phyloP scores from a whole-genome alignment of 2,113 vertebrate genomes.

The Gymnorhina tibicen region DNA sequence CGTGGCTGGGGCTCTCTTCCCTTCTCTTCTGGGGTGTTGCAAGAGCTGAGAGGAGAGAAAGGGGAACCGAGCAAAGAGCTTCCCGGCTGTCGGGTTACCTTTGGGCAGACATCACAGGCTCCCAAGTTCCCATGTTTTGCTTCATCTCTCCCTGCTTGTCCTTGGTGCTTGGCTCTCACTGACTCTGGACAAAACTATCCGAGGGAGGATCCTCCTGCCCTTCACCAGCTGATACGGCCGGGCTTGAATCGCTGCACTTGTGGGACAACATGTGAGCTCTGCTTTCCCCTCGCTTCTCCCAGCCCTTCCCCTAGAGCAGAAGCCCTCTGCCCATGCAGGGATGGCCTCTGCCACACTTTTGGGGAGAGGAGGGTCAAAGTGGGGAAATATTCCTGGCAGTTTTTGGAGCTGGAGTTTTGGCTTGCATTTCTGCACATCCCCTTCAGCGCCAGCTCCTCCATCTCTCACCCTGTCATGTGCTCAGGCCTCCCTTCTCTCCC shows the following conservation, averaged over 20 bases:
- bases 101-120: not conserved
- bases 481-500: not conserved
- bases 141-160: constrained; percentile 6
- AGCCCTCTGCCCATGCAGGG: not conserved
- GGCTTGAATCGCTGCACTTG: not conserved
- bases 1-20: not conserved
- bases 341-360: not conserved
- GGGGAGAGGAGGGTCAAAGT: not conserved
- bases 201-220: constrained; percentile 33
- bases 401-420: not conserved
- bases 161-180: not conserved
- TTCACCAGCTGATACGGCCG: not conserved
- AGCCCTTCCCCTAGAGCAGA: not conserved
- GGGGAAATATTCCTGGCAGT: not conserved
- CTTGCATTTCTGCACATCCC: not conserved
- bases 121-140: not conserved
- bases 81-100: rapidly evolving
- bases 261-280: not conserved
- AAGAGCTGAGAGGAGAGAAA: not conserved
- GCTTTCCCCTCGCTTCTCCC: not conserved
- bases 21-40: not conserved
- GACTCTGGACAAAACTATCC: not conserved
- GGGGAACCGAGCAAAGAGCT: not conserved
- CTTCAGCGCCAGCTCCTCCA: not conserved
- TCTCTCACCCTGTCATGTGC: not conserved